phyloP scores from a whole-genome alignment of 2,888 invertebrate genomes.

The Ophion slaviceki region DNA sequence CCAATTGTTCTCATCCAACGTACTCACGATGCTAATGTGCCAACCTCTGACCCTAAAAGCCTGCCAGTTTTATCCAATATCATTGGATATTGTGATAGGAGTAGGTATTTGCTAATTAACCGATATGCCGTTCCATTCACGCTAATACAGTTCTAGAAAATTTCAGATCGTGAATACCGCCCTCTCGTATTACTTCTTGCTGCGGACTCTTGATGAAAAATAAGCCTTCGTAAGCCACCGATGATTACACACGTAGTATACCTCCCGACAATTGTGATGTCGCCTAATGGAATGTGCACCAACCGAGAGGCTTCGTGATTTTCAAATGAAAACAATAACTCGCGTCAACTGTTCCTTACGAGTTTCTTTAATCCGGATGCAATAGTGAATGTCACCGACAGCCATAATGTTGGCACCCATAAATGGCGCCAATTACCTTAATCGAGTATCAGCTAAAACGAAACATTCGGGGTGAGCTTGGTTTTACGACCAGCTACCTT shows the following conservation, averaged over 20 bases:
- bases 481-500: too few species aligned
- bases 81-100: constrained; percentile 58
- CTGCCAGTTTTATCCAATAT: constrained; percentile 67
- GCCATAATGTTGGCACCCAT: too few species aligned
- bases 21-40: constrained; percentile 69
- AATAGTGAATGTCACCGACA: too few species aligned
- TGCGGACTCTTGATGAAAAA: constrained; percentile 14
- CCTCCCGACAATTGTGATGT: background rate
- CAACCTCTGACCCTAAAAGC: constrained; percentile 71
- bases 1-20: constrained; percentile 59
- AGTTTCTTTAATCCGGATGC: too few species aligned
- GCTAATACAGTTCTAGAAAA: background rate
- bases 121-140: background rate
- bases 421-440: too few species aligned
- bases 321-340: too few species aligned
- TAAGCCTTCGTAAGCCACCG: background rate
- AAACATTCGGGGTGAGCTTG: too few species aligned
- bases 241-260: background rate
- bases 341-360: too few species aligned
- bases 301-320: too few species aligned
- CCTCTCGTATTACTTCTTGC: constrained; percentile 60
- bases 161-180: constrained; percentile 62
- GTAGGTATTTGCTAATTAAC: constrained; percentile 21
- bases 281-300: too few species aligned
- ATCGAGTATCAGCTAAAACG: too few species aligned